Conservation (phyloP, 2,797 vertebrate genomes). For the Megalops cyprinoides region DNA sequence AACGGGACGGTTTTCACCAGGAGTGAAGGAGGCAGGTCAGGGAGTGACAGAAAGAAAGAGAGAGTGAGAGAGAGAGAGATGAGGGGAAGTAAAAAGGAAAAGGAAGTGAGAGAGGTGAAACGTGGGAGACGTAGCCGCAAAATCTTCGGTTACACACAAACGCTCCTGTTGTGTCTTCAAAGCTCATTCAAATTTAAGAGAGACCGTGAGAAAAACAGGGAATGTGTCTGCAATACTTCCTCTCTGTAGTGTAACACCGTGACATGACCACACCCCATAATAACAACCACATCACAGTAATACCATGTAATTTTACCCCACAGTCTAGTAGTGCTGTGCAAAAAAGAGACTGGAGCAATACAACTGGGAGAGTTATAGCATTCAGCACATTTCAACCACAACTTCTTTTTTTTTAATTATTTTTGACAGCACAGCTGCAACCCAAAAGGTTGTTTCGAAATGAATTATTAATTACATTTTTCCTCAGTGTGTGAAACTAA, state of each 20-base stretch:
- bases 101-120: conserved; percentile 15
- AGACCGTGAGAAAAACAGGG: conserved; percentile 36
- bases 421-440: background rate
- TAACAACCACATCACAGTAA: conserved; percentile 29
- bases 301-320: conserved; percentile 24
- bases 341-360: background rate
- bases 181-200: conserved; percentile 41
- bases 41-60: conserved; percentile 27
- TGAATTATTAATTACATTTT: background rate
- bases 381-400: background rate
- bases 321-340: background rate
- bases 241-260: conserved; percentile 31
- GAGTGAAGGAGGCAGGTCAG: conserved; percentile 56
- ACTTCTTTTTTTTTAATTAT: background rate
- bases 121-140: conserved; percentile 15
- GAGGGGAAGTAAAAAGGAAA: background rate
- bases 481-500: background rate
- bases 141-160: conserved; percentile 59
- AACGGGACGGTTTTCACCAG: conserved; percentile 53
- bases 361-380: background rate
- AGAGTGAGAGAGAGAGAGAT: conserved; percentile 46
- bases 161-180: conserved; percentile 59
- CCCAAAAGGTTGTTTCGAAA: background rate
- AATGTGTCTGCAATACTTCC: conserved; percentile 37
- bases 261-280: conserved; percentile 44